A percentile compares a stretch with the other conserved stretches of the same genome.
Evolutionary conservation across 2,797 vertebrate species (phyloP).

Genomic region (Rhincodon typus): DNA sequence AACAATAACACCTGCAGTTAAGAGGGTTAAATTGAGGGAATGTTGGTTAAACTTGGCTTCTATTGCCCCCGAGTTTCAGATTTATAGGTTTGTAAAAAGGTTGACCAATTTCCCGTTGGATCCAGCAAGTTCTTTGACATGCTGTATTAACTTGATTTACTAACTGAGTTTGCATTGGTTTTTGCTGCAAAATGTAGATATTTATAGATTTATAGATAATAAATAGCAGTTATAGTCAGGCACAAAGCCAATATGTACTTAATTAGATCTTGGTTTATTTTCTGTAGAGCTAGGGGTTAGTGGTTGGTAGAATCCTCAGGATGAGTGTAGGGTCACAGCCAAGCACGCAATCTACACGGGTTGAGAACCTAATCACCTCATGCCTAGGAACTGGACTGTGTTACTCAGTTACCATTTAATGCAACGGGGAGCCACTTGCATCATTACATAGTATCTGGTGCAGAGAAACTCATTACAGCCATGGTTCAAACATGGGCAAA

Average conservation of each 20-base stretch:
- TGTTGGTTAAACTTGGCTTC: not conserved
- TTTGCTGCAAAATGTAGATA: not conserved
- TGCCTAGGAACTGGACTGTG: not conserved
- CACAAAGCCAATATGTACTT: not conserved
- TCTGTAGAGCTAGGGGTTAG: not conserved
- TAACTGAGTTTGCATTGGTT: not conserved
- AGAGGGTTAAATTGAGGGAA: not conserved
- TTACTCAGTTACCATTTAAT: not conserved
- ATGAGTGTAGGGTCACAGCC: not conserved
- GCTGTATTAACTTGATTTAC: not conserved
- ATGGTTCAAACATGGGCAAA: no score
- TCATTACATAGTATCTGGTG: not conserved
- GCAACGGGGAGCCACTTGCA: not conserved
- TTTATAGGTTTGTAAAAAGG: not conserved
- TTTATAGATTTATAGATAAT: not conserved
- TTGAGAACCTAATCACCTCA: not conserved
- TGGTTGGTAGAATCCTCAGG: not conserved
- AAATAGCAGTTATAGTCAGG: not conserved
- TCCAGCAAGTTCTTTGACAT: not conserved
- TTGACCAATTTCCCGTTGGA: not conserved
- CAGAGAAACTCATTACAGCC: not conserved
- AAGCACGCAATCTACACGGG: not conserved
- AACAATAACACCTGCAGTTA: not conserved
- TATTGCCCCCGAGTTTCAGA: not conserved
- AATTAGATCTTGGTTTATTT: not conserved